A percentile compares a stretch with the other conserved stretches of the same genome.
Conservation (phyloP, 2,113 vertebrate genomes). For the Dolichallabes microphthalmus region DNA sequence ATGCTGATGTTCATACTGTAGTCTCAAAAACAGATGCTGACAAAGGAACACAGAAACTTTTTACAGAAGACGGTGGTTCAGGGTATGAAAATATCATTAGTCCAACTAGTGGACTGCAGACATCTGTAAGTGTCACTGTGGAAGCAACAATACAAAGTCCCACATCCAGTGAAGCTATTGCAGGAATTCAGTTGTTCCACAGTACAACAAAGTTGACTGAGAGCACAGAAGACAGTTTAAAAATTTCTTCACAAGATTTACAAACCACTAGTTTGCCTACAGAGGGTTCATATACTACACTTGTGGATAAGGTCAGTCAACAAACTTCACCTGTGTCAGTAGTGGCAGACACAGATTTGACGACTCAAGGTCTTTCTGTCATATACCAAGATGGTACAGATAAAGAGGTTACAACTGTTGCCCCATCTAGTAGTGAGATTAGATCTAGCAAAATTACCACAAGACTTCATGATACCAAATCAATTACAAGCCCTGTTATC, state of each 20-base stretch:
- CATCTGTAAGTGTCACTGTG: not conserved
- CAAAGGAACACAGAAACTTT: not conserved
- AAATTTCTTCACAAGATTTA: slow-evolving; percentile 18
- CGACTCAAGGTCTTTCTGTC: slow-evolving; percentile 60
- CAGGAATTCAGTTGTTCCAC: not conserved
- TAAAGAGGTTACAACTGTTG: slow-evolving; percentile 64
- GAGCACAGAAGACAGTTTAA: not conserved
- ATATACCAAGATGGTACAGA: slow-evolving; percentile 60
- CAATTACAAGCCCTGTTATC: slow-evolving; percentile 57
- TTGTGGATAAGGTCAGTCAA: slow-evolving; percentile 39
- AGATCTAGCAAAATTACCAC: slow-evolving; percentile 62
- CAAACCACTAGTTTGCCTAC: slow-evolving; percentile 17
- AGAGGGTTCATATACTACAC: slow-evolving; percentile 21
- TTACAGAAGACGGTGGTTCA: slow-evolving; percentile 8
- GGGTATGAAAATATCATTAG: not conserved
- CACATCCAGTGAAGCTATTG: not conserved
- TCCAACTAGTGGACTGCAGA: not conserved
- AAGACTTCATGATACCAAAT: slow-evolving; percentile 60
- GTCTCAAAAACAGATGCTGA: slow-evolving; percentile 27
- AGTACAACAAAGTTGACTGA: not conserved
- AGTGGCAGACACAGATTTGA: slow-evolving; percentile 22
- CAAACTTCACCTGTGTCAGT: slow-evolving; percentile 43
- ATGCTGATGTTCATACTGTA: not conserved
- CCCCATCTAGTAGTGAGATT: slow-evolving; percentile 52
- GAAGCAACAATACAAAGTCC: not conserved